Evolutionary conservation across 2,113 vertebrate species (phyloP), one percentile per base, ranked within the genome.

Genomic region (Neoarius graeffei): DNA sequence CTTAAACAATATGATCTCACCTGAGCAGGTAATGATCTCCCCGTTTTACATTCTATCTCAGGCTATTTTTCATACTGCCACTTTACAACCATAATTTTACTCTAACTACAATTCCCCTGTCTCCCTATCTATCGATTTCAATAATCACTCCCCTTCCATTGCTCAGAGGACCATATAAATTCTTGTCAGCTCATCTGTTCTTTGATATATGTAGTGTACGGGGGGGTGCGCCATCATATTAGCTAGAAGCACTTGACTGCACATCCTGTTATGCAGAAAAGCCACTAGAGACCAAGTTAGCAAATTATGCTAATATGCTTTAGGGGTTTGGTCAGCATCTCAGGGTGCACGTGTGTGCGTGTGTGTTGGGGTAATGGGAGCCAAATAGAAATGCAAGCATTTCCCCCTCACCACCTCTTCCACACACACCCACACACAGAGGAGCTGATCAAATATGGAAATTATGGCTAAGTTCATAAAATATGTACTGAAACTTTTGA

Each of bases 111-210:
- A 23, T 27, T 77, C 42, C 35, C 84, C 74, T 52, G 7, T 15
- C 8, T 69, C 76, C 4, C 17, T 30, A 23, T 25, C 42, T 62
- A 27, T 62, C 7, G 23, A 14, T 81, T 82, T 82, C 23, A 66
- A 30, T 48, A 15, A 15, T 74, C 23, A 11, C 48, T 23, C 35
- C n/a, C 80, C 20, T n/a, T 35, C 52, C 67, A 4, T 56, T 77
- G 60, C 52, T 84, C 82, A 84, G 27, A 59, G 52, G 69, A 30
- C n/a, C 7, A 10, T 67, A 27, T n/a, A 35, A n/a, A 17, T 76
- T 30, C 60, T 4, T 64, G 81, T n/a, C 86, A 73, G 42, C 17
- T 84, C 42, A 77, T 88, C 69, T 84, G 71, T 73, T 52, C 86
- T 64, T 83, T 83, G 69, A 64, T 76, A 60, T 13, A 25, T 87